Conservation (phyloP, 2,797 vertebrate species). For the Mionectes olivaceus region DNA sequence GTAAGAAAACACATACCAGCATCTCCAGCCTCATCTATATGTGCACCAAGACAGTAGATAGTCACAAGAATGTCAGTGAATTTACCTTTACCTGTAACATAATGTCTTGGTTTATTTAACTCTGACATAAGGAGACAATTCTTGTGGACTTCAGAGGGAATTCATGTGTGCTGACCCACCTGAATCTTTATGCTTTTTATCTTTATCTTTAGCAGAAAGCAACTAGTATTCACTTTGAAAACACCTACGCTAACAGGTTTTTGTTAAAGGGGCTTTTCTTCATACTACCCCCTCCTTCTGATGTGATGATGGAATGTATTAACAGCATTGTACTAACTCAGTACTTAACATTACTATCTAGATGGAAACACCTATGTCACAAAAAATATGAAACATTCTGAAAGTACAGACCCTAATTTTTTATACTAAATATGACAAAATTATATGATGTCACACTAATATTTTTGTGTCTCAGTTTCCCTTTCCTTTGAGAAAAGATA, state of each 20-base stretch:
- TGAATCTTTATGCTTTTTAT: background rate
- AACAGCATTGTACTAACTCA: background rate
- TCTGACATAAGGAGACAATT: background rate
- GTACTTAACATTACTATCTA: background rate
- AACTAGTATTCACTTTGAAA: background rate
- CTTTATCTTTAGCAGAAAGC: background rate
- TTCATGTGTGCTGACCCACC: background rate
- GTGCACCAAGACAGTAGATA: background rate
- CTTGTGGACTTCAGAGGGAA: background rate
- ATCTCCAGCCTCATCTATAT: accelerated
- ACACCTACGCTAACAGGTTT: background rate
- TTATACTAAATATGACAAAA: background rate
- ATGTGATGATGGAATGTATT: background rate
- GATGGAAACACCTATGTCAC: background rate
- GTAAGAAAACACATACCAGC: background rate
- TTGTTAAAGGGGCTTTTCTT: background rate
- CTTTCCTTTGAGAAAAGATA: background rate
- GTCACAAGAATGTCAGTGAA: background rate
- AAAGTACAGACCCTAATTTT: background rate
- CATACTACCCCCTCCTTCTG: background rate
- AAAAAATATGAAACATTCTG: background rate
- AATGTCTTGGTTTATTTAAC: background rate
- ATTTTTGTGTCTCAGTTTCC: background rate
- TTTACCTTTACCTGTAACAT: background rate
- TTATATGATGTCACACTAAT: background rate